These are phyloP conservation scores for Spermophilus dauricus DNA, from an alignment of 2,113 vertebrate species.

Conservation along the genomic window DNA sequence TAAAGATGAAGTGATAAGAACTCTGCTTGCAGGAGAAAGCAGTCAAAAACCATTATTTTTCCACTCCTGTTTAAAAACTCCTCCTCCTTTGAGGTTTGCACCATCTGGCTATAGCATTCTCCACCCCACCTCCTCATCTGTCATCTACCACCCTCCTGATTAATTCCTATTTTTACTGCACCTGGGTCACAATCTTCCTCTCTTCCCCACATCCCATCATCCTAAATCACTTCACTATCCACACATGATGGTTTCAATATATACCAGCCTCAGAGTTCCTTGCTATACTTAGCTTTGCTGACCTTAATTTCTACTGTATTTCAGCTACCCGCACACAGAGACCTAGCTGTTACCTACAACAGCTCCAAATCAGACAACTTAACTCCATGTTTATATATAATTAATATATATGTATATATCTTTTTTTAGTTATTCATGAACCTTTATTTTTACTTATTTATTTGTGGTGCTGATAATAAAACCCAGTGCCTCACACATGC, in stretches of 20 bases:
- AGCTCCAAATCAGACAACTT: background rate
- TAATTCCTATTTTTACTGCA: slow-evolving; percentile 55
- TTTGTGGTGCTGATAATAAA: too few species aligned
- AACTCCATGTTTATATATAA: background rate
- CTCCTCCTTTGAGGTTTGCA: slow-evolving; percentile 56
- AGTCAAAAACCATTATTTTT: slow-evolving; percentile 46
- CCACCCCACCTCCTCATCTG: slow-evolving; percentile 45
- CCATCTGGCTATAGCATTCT: slow-evolving; percentile 58
- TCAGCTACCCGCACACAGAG: background rate
- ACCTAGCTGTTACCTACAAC: slow-evolving; percentile 24
- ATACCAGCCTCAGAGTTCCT: background rate
- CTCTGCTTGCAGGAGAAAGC: slow-evolving; percentile 35
- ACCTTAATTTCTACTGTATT: slow-evolving; percentile 43
- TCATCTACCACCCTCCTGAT: slow-evolving; percentile 34
- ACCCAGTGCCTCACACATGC: too few species aligned
- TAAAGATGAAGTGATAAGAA: slow-evolving; percentile 58
- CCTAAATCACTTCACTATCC: slow-evolving; percentile 51
- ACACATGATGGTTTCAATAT: slow-evolving; percentile 46
- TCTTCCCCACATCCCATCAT: background rate
- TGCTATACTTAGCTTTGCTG: background rate
- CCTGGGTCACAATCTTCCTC: slow-evolving; percentile 62
- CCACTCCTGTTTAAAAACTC: slow-evolving; percentile 47
- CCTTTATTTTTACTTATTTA: too few species aligned
- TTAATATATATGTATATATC: too few species aligned
- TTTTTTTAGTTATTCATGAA: too few species aligned